Conservation (phyloP, 2,113 vertebrate species). For the Cyanoderma ruficeps region DNA sequence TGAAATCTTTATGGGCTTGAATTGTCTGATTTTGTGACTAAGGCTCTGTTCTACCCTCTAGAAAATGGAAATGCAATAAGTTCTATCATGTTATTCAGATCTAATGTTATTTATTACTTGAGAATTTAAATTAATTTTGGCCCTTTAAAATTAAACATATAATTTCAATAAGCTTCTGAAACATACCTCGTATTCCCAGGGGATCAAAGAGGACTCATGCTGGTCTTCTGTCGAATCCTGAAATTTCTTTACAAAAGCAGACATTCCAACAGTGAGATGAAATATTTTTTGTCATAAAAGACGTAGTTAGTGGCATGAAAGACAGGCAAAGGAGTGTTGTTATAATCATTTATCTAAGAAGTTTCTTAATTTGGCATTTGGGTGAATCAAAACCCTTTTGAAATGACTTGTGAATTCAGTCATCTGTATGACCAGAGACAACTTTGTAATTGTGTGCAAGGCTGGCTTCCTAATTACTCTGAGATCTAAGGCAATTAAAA, state of each 20-base stretch:
- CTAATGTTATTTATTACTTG: background rate
- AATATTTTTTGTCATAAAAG: background rate
- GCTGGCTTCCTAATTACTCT: background rate
- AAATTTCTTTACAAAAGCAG: background rate
- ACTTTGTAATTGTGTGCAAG: background rate
- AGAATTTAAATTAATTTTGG: background rate
- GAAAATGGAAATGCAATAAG: background rate
- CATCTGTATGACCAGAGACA: background rate
- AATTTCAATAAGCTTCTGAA: background rate
- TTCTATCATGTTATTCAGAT: background rate
- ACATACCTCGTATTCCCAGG: background rate
- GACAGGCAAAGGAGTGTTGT: background rate
- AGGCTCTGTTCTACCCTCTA: background rate
- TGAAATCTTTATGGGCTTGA: background rate
- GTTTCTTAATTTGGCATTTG: background rate
- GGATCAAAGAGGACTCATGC: background rate
- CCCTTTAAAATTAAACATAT: background rate
- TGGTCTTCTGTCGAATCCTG: background rate
- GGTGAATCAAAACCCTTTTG: background rate
- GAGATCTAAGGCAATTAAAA: conserved; percentile 6
- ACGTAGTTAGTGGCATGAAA: background rate
- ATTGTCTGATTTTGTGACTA: background rate
- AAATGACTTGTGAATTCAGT: background rate
- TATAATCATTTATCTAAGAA: background rate
- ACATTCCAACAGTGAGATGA: background rate